A percentile compares a stretch with the other conserved stretches of the same genome.
These are phyloP conservation scores for Cyrtorhinus lividipennis DNA, from an alignment of 1,140 invertebrate species.

Conservation along the genomic window DNA sequence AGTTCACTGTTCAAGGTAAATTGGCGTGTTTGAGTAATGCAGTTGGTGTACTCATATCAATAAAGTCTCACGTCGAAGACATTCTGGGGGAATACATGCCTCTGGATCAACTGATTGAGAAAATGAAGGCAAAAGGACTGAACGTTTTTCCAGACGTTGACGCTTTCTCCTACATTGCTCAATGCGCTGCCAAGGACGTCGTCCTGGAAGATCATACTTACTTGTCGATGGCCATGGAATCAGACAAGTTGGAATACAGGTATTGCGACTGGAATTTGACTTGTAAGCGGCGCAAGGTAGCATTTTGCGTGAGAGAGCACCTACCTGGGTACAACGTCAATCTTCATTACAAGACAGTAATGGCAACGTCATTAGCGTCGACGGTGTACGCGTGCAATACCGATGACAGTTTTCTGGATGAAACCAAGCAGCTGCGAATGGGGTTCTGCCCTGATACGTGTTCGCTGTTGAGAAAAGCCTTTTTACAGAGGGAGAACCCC, in stretches of 20 bases:
- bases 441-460: slow-evolving; percentile 7
- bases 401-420: neutral
- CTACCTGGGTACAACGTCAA: neutral
- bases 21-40: neutral
- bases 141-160: slow-evolving; percentile 6
- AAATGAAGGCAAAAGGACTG: neutral
- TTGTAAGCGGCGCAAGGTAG: neutral
- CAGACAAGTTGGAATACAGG: neutral
- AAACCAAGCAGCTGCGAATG: neutral
- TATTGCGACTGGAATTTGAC: neutral
- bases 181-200: neutral
- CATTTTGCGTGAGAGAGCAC: neutral
- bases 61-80: no score
- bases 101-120: neutral
- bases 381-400: neutral
- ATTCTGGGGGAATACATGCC: neutral
- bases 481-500: neutral
- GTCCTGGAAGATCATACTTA: slow-evolving; percentile 11
- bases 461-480: neutral
- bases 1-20: no score
- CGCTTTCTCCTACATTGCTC: neutral
- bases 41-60: no score
- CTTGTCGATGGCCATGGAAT: neutral
- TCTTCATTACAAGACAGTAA: neutral
- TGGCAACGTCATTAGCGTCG: neutral